phyloP scores from a whole-genome alignment of 2,113 vertebrate genomes.

The Uria lomvia region DNA sequence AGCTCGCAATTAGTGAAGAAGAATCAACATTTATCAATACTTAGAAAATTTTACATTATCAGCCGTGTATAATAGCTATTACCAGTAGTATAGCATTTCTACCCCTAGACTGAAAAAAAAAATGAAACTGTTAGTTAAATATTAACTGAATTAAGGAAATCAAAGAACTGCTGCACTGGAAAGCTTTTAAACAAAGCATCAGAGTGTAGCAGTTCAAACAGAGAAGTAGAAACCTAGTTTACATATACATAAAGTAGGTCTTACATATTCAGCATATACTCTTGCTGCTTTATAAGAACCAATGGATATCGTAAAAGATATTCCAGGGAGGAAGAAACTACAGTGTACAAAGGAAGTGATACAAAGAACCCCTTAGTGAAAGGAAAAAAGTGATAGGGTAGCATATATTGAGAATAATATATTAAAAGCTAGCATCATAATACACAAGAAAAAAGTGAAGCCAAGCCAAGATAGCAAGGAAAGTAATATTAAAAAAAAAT shows the following conservation, averaged over 20 bases:
- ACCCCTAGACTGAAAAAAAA: not conserved
- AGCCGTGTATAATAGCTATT: not conserved
- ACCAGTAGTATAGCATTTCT: not conserved
- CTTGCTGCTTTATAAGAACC: not conserved
- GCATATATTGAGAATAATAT: too few relatives aligned
- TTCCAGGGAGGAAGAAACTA: not conserved
- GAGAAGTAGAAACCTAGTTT: not conserved
- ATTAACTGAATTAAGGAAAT: not conserved
- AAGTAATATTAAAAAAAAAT: not conserved
- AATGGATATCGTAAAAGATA: not conserved
- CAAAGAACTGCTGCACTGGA: not conserved
- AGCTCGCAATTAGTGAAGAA: not conserved
- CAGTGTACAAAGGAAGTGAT: not conserved
- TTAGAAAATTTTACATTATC: not conserved
- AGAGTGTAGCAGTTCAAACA: not conserved
- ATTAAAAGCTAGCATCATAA: too few relatives aligned
- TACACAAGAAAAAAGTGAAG: not conserved
- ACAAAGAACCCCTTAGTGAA: not conserved
- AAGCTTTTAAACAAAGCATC: not conserved
- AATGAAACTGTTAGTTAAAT: not conserved
- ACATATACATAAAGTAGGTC: not conserved
- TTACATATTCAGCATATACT: not conserved
- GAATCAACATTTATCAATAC: not conserved
- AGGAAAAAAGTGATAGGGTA: too few relatives aligned
- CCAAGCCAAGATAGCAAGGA: not conserved